Evolutionary conservation across 2,113 vertebrate species (phyloP).

Genomic region (Aphelocoma coerulescens): DNA sequence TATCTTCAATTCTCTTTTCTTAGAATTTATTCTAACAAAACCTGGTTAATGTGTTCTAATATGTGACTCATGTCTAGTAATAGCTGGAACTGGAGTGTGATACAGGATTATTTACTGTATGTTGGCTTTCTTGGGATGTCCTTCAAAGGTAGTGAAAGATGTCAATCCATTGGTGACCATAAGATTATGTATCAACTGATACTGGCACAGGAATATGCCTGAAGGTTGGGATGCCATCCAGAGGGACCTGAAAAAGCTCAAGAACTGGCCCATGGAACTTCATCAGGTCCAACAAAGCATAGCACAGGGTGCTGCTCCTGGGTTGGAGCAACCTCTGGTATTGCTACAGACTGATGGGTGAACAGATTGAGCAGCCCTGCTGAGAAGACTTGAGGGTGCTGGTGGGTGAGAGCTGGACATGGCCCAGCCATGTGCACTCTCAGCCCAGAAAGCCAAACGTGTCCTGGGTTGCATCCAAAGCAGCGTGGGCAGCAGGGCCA

Average conservation of each 20-base stretch:
- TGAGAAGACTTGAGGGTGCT: rapidly evolving
- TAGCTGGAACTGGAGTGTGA: not conserved
- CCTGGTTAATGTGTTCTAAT: not conserved
- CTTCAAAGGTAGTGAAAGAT: not conserved
- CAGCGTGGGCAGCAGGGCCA: rapidly evolving
- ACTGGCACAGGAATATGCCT: not conserved
- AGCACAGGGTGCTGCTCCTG: too few species aligned
- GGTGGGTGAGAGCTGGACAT: not conserved
- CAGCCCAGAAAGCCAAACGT: rapidly evolving
- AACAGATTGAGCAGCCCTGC: not conserved
- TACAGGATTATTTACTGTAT: not conserved
- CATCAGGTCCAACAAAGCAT: not conserved
- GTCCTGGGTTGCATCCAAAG: not conserved
- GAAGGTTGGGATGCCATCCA: not conserved
- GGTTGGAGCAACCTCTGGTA: rapidly evolving
- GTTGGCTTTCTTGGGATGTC: not conserved
- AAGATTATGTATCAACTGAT: not conserved
- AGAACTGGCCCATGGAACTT: not conserved
- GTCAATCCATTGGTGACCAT: not conserved
- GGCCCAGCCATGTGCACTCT: not conserved
- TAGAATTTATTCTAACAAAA: not conserved
- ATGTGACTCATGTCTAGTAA: rapidly evolving
- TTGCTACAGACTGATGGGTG: not conserved
- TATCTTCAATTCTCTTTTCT: not conserved
- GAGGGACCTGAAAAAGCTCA: not conserved